Base-by-base conservation (phyloP, 2,888 invertebrate genomes). In the Drosophila hawaiiensis region DNA sequence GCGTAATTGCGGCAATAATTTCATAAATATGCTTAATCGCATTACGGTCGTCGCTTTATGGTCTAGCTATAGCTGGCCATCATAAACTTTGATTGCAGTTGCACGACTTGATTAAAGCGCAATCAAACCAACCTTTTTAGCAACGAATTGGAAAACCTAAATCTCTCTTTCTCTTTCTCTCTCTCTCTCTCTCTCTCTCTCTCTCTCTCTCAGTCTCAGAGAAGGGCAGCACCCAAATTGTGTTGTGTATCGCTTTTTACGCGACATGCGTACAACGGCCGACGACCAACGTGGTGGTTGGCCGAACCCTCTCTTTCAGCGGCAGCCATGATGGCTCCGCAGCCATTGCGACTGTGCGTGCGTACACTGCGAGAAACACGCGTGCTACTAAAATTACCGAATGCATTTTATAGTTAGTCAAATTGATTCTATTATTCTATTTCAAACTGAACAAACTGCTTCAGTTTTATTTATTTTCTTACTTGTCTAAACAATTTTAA, bases 1-100 rank as follows among this genome's bases (percentile, higher is more conserved):
- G 43, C 58, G 73, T 81, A 83, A 88, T 85, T 86, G 81, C 71
- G 72, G 86, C 79, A 73, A 89, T 88, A 87, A 83, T 86, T 87
- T 80, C 82, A 90, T 90, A 91, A 90, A 91, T 78, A 80, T 62
- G 59, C 72, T 76, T 80, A 77, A 82, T 83, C 83, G 85, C 68
- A 50, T 39, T 64, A 66, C 69, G 78, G 53, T 82, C 50, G 68
- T 82, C 50, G 68, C 59, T 62, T 88, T 70, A 78, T 67, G 68
- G 76, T 73, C 58, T 67, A 58, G 72, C 65, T 65, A 59, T 55
- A 50, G 65, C 25, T 41, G 47, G 28, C 22, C 28, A 63, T 16
- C 63, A 74, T 76, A 68, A 75, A 73, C 47, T 47, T 49, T 66
- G 76, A 78, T 70, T 78, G 70, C 76, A 78, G 69, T 74, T 76